These are phyloP conservation scores for Charina bottae DNA, from an alignment of 2,113 vertebrate genomes.

Conservation along the genomic window DNA sequence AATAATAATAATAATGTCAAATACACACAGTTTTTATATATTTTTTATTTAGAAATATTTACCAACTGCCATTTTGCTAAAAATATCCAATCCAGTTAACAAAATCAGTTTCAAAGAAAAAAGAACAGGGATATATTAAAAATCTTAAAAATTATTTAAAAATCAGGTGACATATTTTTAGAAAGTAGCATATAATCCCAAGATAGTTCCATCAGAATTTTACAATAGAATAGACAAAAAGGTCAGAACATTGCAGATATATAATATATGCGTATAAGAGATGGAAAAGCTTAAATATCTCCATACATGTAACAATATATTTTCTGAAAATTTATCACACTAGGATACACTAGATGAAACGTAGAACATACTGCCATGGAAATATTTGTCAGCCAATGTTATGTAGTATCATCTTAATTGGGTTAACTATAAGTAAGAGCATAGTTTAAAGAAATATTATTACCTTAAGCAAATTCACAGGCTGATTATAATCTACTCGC, in stretches of 20 bases:
- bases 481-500: slow-evolving; percentile 59
- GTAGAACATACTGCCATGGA: slow-evolving; percentile 40
- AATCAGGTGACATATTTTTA: not conserved
- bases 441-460: slow-evolving; percentile 18
- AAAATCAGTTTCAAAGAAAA: not conserved
- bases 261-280: not conserved
- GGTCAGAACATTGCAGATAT: not conserved
- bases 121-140: not conserved
- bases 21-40: not conserved
- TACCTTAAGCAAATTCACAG: slow-evolving; percentile 45
- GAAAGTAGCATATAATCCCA: not conserved
- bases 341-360: slow-evolving; percentile 27
- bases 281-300: not conserved
- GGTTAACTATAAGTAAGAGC: slow-evolving; percentile 47
- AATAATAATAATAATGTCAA: not conserved
- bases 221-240: not conserved
- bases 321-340: slow-evolving; percentile 23
- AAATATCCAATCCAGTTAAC: not conserved
- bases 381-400: slow-evolving; percentile 54
- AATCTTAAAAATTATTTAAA: not conserved
- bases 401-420: slow-evolving; percentile 42
- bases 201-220: fast-evolving
- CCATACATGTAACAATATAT: not conserved
- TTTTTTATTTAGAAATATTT: too few relatives aligned
- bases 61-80: not conserved